Evolutionary conservation across 2,888 invertebrate genomes (phyloP).

Genomic region (Tribolium freemani): DNA sequence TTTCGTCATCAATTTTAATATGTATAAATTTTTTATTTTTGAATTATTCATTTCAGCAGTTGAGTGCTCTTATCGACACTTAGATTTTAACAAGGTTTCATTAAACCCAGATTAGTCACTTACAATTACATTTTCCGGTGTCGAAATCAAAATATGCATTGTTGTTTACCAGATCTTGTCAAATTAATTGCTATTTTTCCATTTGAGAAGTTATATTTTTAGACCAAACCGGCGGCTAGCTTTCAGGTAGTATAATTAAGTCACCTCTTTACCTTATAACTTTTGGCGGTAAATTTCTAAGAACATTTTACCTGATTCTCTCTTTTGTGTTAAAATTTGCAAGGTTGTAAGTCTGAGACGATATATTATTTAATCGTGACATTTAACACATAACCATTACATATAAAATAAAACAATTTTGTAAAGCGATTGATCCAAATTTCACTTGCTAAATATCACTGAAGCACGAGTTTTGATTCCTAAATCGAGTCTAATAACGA

Average conservation of each 20-base stretch:
- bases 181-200: neutral
- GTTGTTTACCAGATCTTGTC: neutral
- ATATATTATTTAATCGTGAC: neutral
- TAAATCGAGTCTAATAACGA: neutral
- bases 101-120: neutral
- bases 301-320: neutral
- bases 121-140: neutral
- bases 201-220: neutral
- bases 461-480: neutral
- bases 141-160: neutral
- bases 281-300: neutral
- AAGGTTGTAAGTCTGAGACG: neutral
- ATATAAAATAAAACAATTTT: neutral
- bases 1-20: conserved; percentile 30
- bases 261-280: neutral
- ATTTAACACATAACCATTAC: neutral
- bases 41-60: conserved; percentile 22
- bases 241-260: neutral
- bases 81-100: neutral
- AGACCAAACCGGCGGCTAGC: neutral
- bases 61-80: conserved; percentile 5
- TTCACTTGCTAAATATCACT: neutral
- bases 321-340: neutral
- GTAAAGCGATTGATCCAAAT: neutral
- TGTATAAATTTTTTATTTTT: conserved; percentile 14